A percentile compares a stretch with the other conserved stretches of the same genome.
phyloP scores from a whole-genome alignment of 2,113 vertebrate genomes.

The Acrocephalus kingi region DNA sequence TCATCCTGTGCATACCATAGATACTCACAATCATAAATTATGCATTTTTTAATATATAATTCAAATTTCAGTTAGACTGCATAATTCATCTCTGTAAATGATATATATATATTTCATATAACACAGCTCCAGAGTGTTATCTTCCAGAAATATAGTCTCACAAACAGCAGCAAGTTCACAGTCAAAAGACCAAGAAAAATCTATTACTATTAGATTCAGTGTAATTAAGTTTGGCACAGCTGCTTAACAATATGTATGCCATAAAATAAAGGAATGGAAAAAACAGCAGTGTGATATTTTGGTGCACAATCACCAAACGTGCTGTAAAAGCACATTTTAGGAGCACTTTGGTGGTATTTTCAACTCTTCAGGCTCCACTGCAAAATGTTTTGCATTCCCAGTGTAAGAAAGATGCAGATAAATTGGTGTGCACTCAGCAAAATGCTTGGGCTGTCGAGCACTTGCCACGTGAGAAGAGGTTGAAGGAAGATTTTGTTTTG shows the following conservation, averaged over 20 bases:
- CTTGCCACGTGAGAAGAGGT: not conserved
- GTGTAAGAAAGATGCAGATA: not conserved
- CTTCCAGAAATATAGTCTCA: not conserved
- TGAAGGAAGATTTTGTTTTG: not conserved
- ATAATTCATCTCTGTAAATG: not conserved
- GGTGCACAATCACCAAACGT: not conserved
- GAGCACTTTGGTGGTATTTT: not conserved
- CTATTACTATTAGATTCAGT: not conserved
- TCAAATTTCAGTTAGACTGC: not conserved
- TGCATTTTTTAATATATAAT: not conserved
- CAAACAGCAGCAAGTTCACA: not conserved
- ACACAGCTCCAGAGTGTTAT: not conserved
- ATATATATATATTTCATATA: not conserved
- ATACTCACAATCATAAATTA: not conserved
- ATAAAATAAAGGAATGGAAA: not conserved
- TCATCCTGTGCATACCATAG: not conserved
- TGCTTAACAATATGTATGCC: not conserved
- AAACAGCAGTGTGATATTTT: not conserved
- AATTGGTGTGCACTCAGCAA: not conserved
- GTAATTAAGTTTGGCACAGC: slow-evolving; percentile 3
- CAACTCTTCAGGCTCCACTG: not conserved
- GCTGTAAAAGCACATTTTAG: not conserved
- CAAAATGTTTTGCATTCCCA: not conserved
- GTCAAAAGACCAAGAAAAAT: not conserved
- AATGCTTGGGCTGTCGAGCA: rapidly evolving